A percentile compares a stretch with the other conserved stretches of the same genome.
phyloP scores from a whole-genome alignment of 2,797 vertebrate species.

The Arremon brunneinucha region DNA sequence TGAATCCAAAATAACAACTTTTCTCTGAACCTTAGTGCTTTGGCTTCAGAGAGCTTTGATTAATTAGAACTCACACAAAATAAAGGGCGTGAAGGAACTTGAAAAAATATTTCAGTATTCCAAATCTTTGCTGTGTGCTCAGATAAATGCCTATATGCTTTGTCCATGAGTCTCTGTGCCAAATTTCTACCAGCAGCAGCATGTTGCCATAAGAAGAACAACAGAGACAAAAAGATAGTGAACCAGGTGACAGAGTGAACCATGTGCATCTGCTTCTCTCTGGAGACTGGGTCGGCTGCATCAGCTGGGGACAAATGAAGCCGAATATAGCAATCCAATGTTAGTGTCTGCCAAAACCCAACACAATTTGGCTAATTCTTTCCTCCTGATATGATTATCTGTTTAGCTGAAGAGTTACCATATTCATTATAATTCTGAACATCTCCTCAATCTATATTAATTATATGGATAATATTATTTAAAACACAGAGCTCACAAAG shows the following conservation, averaged over 20 bases:
- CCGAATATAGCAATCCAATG: not conserved
- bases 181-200: not conserved
- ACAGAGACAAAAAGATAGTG: not conserved
- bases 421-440: conserved; percentile 51
- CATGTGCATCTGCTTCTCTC: not conserved
- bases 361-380: conserved; percentile 53
- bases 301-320: not conserved
- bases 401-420: conserved; percentile 22
- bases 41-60: not conserved
- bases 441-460: conserved; percentile 56
- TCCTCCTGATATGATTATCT: conserved; percentile 54
- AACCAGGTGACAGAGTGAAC: not conserved
- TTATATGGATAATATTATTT: conserved; percentile 45
- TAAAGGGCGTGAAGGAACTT: fast-evolving
- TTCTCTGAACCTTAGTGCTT: not conserved
- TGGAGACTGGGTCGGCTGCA: not conserved
- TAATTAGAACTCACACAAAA: not conserved
- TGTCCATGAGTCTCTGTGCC: not conserved
- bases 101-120: not conserved
- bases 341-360: conserved; percentile 40
- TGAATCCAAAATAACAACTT: not conserved
- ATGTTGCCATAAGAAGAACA: not conserved
- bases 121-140: not conserved
- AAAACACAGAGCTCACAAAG: not conserved
- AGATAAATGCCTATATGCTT: not conserved